Conservation (phyloP, 2,888 invertebrate genomes). For the Lasioglossum lativentre region DNA sequence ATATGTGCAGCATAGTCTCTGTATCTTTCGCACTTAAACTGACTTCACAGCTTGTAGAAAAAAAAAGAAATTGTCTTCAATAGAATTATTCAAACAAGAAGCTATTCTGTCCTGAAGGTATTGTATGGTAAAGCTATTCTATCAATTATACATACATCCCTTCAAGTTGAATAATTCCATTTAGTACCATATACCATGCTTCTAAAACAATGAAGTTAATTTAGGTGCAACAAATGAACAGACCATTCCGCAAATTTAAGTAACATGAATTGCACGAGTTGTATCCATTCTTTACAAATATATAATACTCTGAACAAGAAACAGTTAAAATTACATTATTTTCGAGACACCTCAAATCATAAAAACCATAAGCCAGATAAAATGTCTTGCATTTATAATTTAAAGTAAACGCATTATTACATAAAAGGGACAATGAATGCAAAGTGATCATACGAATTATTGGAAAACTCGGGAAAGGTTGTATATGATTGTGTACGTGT, state of each 20-base stretch:
- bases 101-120: not conserved
- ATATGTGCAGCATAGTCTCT: not conserved
- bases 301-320: slow-evolving; percentile 41
- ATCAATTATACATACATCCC: not conserved
- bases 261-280: slow-evolving; percentile 55
- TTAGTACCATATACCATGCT: not conserved
- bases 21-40: not conserved
- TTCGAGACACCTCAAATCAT: slow-evolving; percentile 58
- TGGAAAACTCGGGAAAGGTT: slow-evolving; percentile 26
- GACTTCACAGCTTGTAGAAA: not conserved
- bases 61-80: not conserved
- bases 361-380: slow-evolving; percentile 47
- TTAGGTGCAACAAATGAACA: not conserved
- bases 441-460: slow-evolving; percentile 26
- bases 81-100: not conserved
- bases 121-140: too few relatives aligned
- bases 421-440: slow-evolving; percentile 33
- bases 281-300: slow-evolving; percentile 33
- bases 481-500: not conserved
- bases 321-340: slow-evolving; percentile 24
- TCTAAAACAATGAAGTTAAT: not conserved
- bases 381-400: slow-evolving; percentile 19
- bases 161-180: not conserved
- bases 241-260: slow-evolving; percentile 26
- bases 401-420: slow-evolving; percentile 30